These are phyloP conservation scores for Subacronicta megacephala DNA, from an alignment of 2,888 invertebrate genomes.

Conservation along the genomic window DNA sequence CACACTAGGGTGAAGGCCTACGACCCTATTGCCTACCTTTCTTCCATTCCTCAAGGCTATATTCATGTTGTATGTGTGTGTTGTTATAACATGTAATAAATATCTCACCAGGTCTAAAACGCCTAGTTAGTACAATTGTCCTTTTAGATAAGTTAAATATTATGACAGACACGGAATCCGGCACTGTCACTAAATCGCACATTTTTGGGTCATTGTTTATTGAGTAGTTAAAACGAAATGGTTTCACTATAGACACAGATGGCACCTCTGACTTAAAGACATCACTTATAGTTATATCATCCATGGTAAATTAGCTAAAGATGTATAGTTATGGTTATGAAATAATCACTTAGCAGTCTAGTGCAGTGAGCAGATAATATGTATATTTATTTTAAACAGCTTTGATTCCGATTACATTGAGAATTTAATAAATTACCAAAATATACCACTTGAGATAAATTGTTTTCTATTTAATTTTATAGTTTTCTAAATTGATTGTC, in stretches of 20 bases:
- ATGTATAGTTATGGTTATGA: too few species aligned
- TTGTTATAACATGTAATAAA: background rate
- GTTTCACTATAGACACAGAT: conserved; percentile 92
- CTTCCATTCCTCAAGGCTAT: too few species aligned
- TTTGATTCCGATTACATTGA: too few species aligned
- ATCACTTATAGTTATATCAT: conserved; percentile 1
- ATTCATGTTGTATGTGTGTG: too few species aligned
- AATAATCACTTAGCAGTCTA: too few species aligned
- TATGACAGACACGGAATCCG: conserved; percentile 95
- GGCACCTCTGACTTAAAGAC: conserved; percentile 66
- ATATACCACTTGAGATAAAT: background rate
- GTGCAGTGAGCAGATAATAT: too few species aligned
- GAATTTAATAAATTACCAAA: too few species aligned
- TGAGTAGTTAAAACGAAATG: conserved; percentile 92
- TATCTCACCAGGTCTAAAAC: conserved; percentile 95
- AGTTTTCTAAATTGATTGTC: background rate
- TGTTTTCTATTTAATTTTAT: background rate
- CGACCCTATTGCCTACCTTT: too few species aligned
- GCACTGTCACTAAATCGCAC: conserved; percentile 95
- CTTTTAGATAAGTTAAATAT: conserved; percentile 94
- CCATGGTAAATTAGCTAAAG: background rate
- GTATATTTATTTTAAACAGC: too few species aligned
- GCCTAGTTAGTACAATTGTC: conserved; percentile 95
- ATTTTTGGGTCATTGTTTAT: conserved; percentile 93
- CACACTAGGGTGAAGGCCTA: too few species aligned